Evolutionary conservation across 2,888 invertebrate genomes (phyloP).

Genomic region (Phania funesta): DNA sequence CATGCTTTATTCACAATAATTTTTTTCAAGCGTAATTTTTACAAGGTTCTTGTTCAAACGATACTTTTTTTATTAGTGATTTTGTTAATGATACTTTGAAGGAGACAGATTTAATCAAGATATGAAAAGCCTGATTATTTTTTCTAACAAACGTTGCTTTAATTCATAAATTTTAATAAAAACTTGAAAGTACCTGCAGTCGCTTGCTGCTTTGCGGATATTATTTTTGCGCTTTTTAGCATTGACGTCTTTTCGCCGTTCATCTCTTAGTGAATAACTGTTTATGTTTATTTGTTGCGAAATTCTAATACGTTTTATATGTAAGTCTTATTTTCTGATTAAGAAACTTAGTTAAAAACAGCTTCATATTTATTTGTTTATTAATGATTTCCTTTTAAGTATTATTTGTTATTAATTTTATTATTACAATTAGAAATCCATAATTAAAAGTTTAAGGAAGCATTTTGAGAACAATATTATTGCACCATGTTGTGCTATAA

Average conservation of each 20-base stretch:
- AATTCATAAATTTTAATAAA: too few species aligned
- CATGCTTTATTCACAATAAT: too few species aligned
- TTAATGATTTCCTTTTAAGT: background rate
- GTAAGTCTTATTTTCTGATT: slow-evolving; percentile 29
- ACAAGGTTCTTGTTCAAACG: too few species aligned
- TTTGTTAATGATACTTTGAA: too few species aligned
- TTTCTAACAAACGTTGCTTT: too few species aligned
- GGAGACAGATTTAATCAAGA: too few species aligned
- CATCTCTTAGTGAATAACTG: background rate
- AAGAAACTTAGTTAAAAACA: slow-evolving; percentile 37
- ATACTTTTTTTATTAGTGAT: too few species aligned
- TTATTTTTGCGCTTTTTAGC: slow-evolving; percentile 24
- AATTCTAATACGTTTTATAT: slow-evolving; percentile 37
- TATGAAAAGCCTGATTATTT: too few species aligned
- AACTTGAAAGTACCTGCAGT: background rate
- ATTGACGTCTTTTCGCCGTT: slow-evolving; percentile 15
- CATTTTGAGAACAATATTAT: background rate
- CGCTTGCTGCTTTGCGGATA: slow-evolving; percentile 1
- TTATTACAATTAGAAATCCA: too few species aligned
- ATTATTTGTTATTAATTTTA: background rate
- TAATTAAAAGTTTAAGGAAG: too few species aligned
- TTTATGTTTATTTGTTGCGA: slow-evolving; percentile 5
- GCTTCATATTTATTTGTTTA: slow-evolving; percentile 16
- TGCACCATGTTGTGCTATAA: too few species aligned
- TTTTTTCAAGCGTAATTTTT: too few species aligned